These are phyloP conservation scores for Nomada lathburiana DNA, from an alignment of 2,888 invertebrate species.

Conservation along the genomic window DNA sequence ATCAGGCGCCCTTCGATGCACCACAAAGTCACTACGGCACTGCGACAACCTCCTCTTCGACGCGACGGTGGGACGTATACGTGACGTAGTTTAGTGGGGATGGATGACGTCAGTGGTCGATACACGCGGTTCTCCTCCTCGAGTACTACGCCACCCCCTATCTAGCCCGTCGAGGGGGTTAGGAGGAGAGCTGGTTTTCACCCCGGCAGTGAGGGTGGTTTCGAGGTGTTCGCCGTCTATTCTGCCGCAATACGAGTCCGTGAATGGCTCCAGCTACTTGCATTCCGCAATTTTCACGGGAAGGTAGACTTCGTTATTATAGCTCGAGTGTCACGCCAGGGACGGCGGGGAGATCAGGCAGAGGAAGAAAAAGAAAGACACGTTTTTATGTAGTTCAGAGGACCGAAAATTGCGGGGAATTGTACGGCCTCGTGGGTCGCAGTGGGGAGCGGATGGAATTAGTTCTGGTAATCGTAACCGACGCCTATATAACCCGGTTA, in stretches of 20 bases:
- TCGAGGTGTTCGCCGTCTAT: slow-evolving; percentile 66
- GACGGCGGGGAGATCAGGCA: neutral
- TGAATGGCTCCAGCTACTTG: slow-evolving; percentile 71
- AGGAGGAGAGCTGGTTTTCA: slow-evolving; percentile 47
- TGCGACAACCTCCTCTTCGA: slow-evolving; percentile 70
- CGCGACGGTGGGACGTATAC: slow-evolving; percentile 69
- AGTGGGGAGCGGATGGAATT: slow-evolving; percentile 40
- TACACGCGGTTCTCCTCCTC: slow-evolving; percentile 78
- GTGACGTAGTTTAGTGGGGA: slow-evolving; percentile 81
- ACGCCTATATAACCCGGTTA: slow-evolving; percentile 55
- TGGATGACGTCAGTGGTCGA: slow-evolving; percentile 82
- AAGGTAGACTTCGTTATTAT: slow-evolving; percentile 69
- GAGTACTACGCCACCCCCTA: slow-evolving; percentile 78
- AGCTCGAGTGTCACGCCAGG: slow-evolving; percentile 59
- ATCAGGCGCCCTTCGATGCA: slow-evolving; percentile 44
- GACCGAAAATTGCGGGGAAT: slow-evolving; percentile 52
- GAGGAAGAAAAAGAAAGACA: slow-evolving; percentile 4
- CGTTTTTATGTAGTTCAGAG: slow-evolving; percentile 44
- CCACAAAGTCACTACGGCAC: slow-evolving; percentile 68
- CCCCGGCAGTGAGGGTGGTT: slow-evolving; percentile 50
- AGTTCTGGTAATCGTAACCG: slow-evolving; percentile 58
- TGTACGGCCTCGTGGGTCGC: slow-evolving; percentile 36
- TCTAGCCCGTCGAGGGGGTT: slow-evolving; percentile 21
- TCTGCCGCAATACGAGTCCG: slow-evolving; percentile 70
- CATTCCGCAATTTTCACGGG: slow-evolving; percentile 69